A percentile compares a stretch with the other conserved stretches of the same genome.
phyloP scores from a whole-genome alignment of 2,113 vertebrate species.

The Neopipo cinnamomea region DNA sequence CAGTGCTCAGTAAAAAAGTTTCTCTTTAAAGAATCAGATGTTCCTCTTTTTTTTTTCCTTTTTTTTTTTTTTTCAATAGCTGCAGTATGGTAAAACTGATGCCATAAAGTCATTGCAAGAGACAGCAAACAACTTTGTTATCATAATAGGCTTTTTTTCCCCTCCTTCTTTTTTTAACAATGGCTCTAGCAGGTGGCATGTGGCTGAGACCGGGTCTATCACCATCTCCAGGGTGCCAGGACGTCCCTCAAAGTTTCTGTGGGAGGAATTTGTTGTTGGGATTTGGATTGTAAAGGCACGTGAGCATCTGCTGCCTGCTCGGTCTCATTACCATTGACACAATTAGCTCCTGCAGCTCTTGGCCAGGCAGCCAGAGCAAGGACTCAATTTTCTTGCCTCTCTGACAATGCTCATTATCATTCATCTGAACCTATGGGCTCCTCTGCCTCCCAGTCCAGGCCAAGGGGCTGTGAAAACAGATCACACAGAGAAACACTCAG shows the following conservation, averaged over 20 bases:
- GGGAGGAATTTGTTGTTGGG: conserved; percentile 77
- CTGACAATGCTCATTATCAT: conserved; percentile 71
- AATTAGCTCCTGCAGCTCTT: conserved; percentile 82
- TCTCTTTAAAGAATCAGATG: conserved; percentile 71
- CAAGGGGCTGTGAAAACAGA: conserved; percentile 42
- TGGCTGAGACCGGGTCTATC: conserved; percentile 70
- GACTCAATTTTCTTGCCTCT: conserved; percentile 64
- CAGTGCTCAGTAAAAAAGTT: conserved; percentile 45
- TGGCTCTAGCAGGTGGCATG: conserved; percentile 92
- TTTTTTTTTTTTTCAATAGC: not conserved
- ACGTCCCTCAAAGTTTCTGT: conserved; percentile 74
- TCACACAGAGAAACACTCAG: not conserved
- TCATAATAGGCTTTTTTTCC: conserved; percentile 77
- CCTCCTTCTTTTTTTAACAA: conserved; percentile 76
- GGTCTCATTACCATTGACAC: conserved; percentile 88
- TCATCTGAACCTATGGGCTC: conserved; percentile 54
- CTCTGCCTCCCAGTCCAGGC: not conserved
- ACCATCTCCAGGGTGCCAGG: conserved; percentile 80
- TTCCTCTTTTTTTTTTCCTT: not conserved
- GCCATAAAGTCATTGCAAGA: conserved; percentile 81
- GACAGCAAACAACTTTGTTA: conserved; percentile 84
- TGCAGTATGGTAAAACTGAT: conserved; percentile 62
- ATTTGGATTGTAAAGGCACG: conserved; percentile 93
- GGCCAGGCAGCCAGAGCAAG: conserved; percentile 60
- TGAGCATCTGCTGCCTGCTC: conserved; percentile 91